Conservation (phyloP, 2,113 vertebrate genomes). For the Microtus montanus region DNA sequence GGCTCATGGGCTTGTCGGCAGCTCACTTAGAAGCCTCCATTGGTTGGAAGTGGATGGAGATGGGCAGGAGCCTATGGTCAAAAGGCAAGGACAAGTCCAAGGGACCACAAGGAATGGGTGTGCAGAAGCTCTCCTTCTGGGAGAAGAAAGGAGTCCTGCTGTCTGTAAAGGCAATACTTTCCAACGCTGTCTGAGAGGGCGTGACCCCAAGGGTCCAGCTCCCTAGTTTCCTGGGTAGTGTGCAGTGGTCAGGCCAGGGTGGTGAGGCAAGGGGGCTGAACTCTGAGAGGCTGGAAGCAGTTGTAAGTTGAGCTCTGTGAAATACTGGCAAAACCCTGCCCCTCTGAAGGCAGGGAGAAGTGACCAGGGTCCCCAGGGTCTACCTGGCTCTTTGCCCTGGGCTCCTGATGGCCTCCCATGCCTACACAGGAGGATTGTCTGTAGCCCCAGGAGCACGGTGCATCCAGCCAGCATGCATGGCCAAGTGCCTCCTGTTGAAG, state of each 20-base stretch:
- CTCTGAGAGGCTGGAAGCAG: background rate
- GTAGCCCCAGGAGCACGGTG: too few species aligned
- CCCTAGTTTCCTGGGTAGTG: background rate
- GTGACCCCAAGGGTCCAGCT: background rate
- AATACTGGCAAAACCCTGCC: background rate
- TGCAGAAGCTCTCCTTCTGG: background rate
- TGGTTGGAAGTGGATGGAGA: background rate
- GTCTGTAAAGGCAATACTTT: background rate
- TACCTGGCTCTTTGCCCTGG: background rate
- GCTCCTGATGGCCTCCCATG: background rate
- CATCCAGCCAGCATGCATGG: too few species aligned
- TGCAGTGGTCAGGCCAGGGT: background rate
- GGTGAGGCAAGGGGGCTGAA: background rate
- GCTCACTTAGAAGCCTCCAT: background rate
- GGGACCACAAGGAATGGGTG: background rate
- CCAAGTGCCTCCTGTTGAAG: too few species aligned
- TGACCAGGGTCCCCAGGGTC: too few species aligned
- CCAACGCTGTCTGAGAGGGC: background rate
- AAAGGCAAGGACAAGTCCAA: background rate
- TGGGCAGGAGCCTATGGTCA: background rate
- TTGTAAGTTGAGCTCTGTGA: background rate
- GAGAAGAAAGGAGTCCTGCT: background rate
- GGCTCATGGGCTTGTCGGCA: too few species aligned
- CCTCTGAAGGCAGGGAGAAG: background rate
- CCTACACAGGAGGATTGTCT: background rate